Percentiles rank a stretch among this genome's conserved stretches.
Evolutionary conservation across 2,888 invertebrate species (phyloP).

Genomic region (Poecilus cupreus): DNA sequence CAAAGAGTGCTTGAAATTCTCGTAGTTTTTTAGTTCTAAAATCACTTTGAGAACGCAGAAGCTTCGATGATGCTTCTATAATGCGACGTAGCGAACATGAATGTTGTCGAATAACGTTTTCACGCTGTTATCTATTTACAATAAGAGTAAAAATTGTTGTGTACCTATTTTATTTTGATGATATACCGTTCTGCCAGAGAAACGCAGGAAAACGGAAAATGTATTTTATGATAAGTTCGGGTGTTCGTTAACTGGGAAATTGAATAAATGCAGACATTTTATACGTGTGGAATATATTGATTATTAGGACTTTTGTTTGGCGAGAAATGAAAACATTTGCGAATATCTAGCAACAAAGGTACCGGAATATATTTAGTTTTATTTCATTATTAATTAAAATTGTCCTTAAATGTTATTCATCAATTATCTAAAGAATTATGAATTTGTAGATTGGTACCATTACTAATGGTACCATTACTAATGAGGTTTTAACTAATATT

Average conservation of each 20-base stretch:
- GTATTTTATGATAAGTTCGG: constrained; percentile 10
- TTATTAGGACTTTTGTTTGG: neutral
- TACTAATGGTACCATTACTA: too few relatives aligned
- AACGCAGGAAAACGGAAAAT: constrained; percentile 6
- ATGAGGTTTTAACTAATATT: too few relatives aligned
- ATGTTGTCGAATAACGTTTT: constrained; percentile 40
- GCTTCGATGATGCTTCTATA: constrained; percentile 43
- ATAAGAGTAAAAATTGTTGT: constrained; percentile 47
- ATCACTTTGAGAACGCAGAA: constrained; percentile 28
- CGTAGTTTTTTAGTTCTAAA: constrained; percentile 43
- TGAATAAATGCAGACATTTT: neutral
- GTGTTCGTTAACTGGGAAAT: constrained; percentile 6
- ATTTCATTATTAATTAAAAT: too few relatives aligned
- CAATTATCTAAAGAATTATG: too few relatives aligned
- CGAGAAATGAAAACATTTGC: neutral
- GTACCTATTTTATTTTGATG: constrained; percentile 46
- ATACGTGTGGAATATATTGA: neutral
- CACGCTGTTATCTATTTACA: constrained; percentile 31
- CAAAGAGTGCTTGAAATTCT: constrained; percentile 28
- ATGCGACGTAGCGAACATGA: constrained; percentile 29
- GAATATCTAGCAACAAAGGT: too few relatives aligned
- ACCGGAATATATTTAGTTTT: too few relatives aligned
- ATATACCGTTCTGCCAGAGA: neutral
- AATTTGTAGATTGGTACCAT: too few relatives aligned
- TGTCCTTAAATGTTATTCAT: too few relatives aligned